These are phyloP conservation scores for Atherinomorus stipes DNA, from an alignment of 2,113 vertebrate species.

Conservation along the genomic window DNA sequence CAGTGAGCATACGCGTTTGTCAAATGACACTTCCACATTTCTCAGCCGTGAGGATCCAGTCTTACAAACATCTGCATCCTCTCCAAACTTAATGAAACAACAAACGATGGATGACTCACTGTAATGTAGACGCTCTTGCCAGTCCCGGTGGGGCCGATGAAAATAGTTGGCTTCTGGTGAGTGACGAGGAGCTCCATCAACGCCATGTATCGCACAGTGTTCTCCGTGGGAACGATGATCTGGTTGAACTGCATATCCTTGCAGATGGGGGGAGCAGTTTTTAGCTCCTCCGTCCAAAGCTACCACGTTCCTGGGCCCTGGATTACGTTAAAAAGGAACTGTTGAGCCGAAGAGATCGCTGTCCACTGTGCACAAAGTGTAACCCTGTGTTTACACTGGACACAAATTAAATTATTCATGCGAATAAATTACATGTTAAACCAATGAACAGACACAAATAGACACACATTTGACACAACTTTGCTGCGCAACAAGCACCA, in stretches of 20 bases:
- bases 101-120: constrained; percentile 79
- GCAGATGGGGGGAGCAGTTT: constrained; percentile 80
- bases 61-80: background rate
- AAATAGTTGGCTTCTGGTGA: constrained; percentile 89
- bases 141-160: constrained; percentile 92
- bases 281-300: constrained; percentile 86
- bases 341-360: background rate
- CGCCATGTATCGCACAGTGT: constrained; percentile 88
- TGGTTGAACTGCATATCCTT: constrained; percentile 89
- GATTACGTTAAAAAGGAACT: background rate
- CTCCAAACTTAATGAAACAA: constrained; percentile 3
- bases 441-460: too few species aligned
- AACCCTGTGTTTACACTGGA: too few species aligned
- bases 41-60: too few species aligned
- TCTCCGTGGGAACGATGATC: constrained; percentile 94
- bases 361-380: background rate
- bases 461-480: too few species aligned
- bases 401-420: too few species aligned
- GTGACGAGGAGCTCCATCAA: constrained; percentile 89
- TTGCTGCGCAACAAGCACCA: too few species aligned
- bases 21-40: too few species aligned
- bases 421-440: too few species aligned
- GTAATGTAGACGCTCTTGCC: constrained; percentile 93
- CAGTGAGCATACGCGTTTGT: too few species aligned
- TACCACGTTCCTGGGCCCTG: constrained; percentile 91